Evolutionary conservation across 1,140 invertebrate genomes (phyloP), one percentile per base, ranked within the genome.

Genomic region (Drosophila dunni): DNA sequence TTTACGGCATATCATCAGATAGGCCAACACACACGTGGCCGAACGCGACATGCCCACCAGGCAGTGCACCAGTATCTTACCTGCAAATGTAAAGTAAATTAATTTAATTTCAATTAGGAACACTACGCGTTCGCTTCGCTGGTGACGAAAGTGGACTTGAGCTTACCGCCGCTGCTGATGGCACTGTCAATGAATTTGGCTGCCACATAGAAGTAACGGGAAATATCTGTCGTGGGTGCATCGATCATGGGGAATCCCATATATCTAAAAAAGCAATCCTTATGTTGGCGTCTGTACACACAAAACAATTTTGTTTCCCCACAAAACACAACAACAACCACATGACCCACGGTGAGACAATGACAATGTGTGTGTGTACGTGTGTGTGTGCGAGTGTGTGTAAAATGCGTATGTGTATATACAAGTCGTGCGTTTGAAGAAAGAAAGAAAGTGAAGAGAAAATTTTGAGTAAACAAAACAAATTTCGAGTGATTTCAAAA

Each of bases 151-250:
- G 24, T 29, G 5, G 24, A 29, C 24, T 29, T 29, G 3, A 29
- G 24, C 78, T 91, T 70, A 97, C 97, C 95, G 94, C 95, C 94
- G 86, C 92, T 94, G 64, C 93, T 94, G 44, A 97, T 88, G 42
- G 95, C 96, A 61, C 96, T 94, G 64, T 97, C 95, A 62, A 98
- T 97, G 90, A 97, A 98, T 65, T 95, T 94, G 45, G 96, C 95
- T 45, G 95, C 95, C 78, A 94, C 94, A 74, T 96, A 93, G 92
- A 98, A 97, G 91, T 97, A 96, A 81, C 95, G 94, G 20, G 95
- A 94, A 83, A 98, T 96, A 88, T 97, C 95, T 65, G 95, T 96
- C 33, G 94, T 94, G 29, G 95, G 95, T 44, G 96, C 93, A 93
- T 98, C 97, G 75, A 95, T 94, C 64, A 97, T 94, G 48, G 94